Evolutionary conservation across 1,140 invertebrate genomes (phyloP).

Genomic region (Drosophila persimilis): DNA sequence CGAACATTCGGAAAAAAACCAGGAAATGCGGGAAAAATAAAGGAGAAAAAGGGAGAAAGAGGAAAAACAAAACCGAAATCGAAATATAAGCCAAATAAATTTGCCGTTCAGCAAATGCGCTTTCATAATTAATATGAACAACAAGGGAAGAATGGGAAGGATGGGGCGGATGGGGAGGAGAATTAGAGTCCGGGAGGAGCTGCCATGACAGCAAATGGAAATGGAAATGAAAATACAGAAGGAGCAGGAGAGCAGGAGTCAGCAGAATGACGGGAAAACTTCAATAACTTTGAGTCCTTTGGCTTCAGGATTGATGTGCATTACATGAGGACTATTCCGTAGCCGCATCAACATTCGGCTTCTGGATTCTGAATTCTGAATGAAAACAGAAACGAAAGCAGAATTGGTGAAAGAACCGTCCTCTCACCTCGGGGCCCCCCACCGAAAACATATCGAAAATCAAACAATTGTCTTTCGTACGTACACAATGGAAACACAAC

Average conservation of each 20-base stretch:
- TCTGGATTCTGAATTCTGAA: constrained; percentile 20
- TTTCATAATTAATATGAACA: constrained; percentile 81
- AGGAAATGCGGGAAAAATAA: constrained; percentile 3
- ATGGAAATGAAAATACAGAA: constrained; percentile 43
- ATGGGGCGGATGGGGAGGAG: not conserved
- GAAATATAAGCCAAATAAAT: constrained; percentile 81
- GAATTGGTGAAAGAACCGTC: constrained; percentile 32
- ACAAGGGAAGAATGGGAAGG: constrained; percentile 23
- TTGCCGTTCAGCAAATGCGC: constrained; percentile 71
- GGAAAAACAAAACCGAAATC: constrained; percentile 47
- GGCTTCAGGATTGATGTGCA: constrained; percentile 64
- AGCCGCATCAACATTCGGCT: constrained; percentile 20
- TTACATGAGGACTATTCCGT: constrained; percentile 66
- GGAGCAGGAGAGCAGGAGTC: not conserved
- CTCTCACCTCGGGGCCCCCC: constrained; percentile 3
- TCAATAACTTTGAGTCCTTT: constrained; percentile 37
- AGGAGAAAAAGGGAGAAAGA: constrained; percentile 6
- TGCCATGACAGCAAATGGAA: constrained; percentile 41
- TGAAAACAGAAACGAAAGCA: constrained; percentile 60
- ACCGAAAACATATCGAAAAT: constrained; percentile 72
- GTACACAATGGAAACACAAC: constrained; percentile 28
- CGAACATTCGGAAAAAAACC: constrained; percentile 1
- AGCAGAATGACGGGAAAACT: not conserved
- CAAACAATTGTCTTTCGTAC: constrained; percentile 77
- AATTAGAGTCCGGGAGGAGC: constrained; percentile 4